Evolutionary conservation across 2,113 vertebrate species (phyloP), one percentile per base, ranked within the genome.

Genomic region (Probosciger aterrimus): DNA sequence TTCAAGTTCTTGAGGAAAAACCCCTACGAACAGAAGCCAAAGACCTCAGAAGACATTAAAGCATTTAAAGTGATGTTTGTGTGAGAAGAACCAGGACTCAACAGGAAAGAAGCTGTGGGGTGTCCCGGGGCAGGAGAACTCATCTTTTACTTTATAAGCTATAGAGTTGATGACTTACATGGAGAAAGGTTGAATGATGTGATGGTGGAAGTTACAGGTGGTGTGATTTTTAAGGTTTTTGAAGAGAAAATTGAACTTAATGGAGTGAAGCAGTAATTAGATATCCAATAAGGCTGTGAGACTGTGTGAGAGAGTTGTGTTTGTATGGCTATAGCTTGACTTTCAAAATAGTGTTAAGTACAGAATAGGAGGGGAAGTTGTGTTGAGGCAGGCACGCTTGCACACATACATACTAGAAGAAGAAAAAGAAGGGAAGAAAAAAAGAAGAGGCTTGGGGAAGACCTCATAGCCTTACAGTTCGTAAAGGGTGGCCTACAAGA

Each of bases 11-110:
- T 62, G 31, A 53, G 20, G 35, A 10, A 24, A 57, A 50, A 41
- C 2, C 0, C 0, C 0, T 11, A 22, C 37, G 53, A 41, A 74
- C 39, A 77, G 44, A 50, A 59, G 23, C 3, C 35, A 77, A 60
- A 55, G 53, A 22, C 39, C 11, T 89, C 41, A 25, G 25, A 74
- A 52, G 49, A 74, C 2, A 8, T 55, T 50, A 28, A 70, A 86
- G 24, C 11, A 44, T 86, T 67, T 76, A 5, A 68, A 41, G 11
- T 46, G 8, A 22, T 68, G 19, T 68, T 33, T 52, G 22, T 37
- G 17, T 46, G 30, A 62, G 25, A 86, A 62, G 49, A 91, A 47
- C 14, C 16, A 70, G 41, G 83, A 84, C 17, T 89, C 7, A 33
- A 43, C 17, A 65, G 41, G 33, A 79, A 60, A 55, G 43, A 49